Base-by-base conservation (phyloP, 2,888 invertebrate genomes). In the Ceramica pisi region DNA sequence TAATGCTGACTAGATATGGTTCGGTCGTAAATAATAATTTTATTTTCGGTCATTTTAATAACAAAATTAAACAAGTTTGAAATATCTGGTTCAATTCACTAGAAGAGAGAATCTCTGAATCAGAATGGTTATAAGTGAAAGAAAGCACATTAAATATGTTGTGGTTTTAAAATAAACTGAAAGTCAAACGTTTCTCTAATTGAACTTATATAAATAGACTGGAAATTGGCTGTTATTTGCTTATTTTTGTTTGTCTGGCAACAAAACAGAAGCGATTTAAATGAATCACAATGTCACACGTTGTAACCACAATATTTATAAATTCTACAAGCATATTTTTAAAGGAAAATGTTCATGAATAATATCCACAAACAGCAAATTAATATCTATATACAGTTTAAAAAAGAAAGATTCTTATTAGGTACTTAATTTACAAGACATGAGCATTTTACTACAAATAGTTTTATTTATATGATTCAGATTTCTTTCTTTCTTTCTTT, bases 191-290 rank as follows among this genome's bases (percentile, higher is more conserved):
- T 60, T 50, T 19, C 35, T 51, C 6, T 44, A 50, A 55, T 70
- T 55, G n/a, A 41, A 63, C 10, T 26, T 60, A 21, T 50, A 56
- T 16, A 66, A 68, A 74, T 66, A 66, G 26, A 57, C 21, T 46
- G 66, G 4, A n/a, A 59, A 26, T 26, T 50, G n/a, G 7, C 26
- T 35, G 61, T 46, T 41, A 41, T n/a, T 55, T 41, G 38, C 23
- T 72, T 78, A 46, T 44, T 55, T 64, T 71, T 44, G 16, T 60
- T 50, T 21, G 51, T 63, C 46, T 81, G 71, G 74, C 71, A 82
- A 26, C 31, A 50, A 65, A 71, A 50, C 71, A 76, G 65, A 71
- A 46, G 21, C 23, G 9, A 57, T 67, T 51, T 31, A 51, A 38
- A 38, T 50, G 35, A 35, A 16, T 35, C n/a, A 38, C 26, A 23